These are phyloP conservation scores for Hartigia nigra DNA, from an alignment of 2,888 invertebrate species.

Conservation along the genomic window DNA sequence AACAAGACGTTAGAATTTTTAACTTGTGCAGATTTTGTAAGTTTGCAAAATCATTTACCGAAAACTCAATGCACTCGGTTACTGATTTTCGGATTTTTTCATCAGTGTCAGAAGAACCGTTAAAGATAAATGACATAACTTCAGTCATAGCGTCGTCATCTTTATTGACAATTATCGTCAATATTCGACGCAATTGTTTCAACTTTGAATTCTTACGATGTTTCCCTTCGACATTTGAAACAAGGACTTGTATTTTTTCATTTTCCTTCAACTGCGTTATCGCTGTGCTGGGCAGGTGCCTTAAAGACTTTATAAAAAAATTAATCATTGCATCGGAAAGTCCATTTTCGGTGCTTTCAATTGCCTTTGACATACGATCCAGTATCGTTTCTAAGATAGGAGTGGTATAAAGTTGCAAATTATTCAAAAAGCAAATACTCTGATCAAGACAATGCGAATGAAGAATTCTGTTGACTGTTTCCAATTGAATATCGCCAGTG, in stretches of 20 bases:
- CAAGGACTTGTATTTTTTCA: neutral
- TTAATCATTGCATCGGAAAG: slow-evolving; percentile 10
- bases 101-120: slow-evolving; percentile 29
- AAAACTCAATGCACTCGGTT: slow-evolving; percentile 41
- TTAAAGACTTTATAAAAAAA: slow-evolving; percentile 13
- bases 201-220: slow-evolving; percentile 8
- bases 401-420: slow-evolving; percentile 22
- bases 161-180: neutral
- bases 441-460: slow-evolving; percentile 28
- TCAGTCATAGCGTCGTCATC: neutral
- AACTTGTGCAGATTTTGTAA: slow-evolving; percentile 52
- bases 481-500: slow-evolving; percentile 15
- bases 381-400: slow-evolving; percentile 29
- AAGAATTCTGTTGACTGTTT: slow-evolving; percentile 27
- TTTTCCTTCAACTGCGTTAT: neutral
- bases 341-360: slow-evolving; percentile 1
- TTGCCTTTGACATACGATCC: slow-evolving; percentile 2
- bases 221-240: neutral
- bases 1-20: slow-evolving; percentile 62
- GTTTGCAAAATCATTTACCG: slow-evolving; percentile 28
- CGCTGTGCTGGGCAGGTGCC: slow-evolving; percentile 7
- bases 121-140: slow-evolving; percentile 2
- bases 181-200: slow-evolving; percentile 4
- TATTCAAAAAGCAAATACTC: slow-evolving; percentile 29
- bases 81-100: slow-evolving; percentile 38